A percentile compares a stretch with the other conserved stretches of the same genome.
phyloP scores from a whole-genome alignment of 1,140 invertebrate species.

The Scaptomyza graminum region DNA sequence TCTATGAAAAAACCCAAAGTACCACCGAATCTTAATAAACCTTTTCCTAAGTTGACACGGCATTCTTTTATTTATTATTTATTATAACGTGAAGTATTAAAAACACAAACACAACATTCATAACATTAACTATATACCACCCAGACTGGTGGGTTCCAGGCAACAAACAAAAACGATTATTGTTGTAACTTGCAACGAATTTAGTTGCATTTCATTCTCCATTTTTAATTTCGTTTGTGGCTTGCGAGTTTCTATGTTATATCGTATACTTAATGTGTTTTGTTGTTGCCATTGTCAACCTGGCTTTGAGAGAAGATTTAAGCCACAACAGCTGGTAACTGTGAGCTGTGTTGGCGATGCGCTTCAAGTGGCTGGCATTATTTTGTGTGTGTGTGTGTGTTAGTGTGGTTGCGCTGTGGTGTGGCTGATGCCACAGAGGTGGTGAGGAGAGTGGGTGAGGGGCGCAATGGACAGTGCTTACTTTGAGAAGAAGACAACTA shows the following conservation, averaged over 20 bases:
- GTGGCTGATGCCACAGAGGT: neutral
- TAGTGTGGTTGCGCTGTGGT: neutral
- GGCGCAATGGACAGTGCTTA: neutral
- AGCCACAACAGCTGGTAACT: slow-evolving; percentile 40
- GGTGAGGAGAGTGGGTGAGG: neutral
- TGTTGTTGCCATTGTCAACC: slow-evolving; percentile 25
- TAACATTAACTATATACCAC: no score
- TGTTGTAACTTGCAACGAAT: neutral
- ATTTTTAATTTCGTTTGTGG: neutral
- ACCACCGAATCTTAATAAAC: no score
- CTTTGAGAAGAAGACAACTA: neutral
- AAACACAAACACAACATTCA: no score
- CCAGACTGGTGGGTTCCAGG: no score
- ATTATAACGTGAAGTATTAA: no score
- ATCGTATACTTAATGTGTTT: neutral
- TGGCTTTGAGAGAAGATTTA: slow-evolving; percentile 19
- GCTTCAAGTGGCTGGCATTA: slow-evolving; percentile 3
- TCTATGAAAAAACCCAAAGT: no score
- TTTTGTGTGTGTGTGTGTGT: neutral
- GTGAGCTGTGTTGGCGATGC: slow-evolving; percentile 22
- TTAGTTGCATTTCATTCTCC: neutral
- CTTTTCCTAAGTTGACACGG: no score
- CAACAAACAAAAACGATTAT: no score
- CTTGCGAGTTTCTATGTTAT: slow-evolving; percentile 12
- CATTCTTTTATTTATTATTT: no score